Percentiles rank a stretch among this genome's conserved stretches.
These are phyloP conservation scores for Mus minutoides DNA, from an alignment of 2,797 vertebrate species.

Conservation along the genomic window DNA sequence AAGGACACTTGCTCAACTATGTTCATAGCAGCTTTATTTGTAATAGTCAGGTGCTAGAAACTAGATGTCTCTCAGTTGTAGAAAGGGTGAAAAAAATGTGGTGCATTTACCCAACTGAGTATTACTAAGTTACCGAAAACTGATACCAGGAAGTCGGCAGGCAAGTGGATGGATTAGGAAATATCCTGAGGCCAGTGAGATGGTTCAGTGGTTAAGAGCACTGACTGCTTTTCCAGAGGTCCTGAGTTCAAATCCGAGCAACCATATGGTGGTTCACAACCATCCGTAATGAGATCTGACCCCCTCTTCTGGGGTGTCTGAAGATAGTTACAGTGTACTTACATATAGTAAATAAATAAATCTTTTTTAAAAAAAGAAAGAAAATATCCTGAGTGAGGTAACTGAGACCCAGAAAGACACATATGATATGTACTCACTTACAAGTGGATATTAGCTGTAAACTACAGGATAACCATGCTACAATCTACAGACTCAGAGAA, in stretches of 20 bases:
- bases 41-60: not conserved
- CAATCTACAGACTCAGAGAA: not conserved
- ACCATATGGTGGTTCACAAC: no score
- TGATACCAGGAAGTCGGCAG: not conserved
- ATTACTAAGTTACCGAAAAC: not conserved
- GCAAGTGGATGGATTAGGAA: not conserved
- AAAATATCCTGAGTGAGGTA: not conserved
- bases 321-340: no score
- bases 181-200: no score
- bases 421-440: not conserved
- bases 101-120: not conserved
- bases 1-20: not conserved
- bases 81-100: not conserved
- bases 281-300: no score
- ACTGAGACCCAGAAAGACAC: not conserved
- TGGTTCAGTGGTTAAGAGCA: no score
- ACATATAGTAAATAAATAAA: no score
- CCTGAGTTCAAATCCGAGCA: no score
- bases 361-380: no score
- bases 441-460: not conserved
- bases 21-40: not conserved
- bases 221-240: no score
- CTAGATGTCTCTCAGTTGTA: not conserved
- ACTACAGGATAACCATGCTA: not conserved
- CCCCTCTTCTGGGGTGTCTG: no score